Percentiles rank a stretch among this genome's conserved stretches.
phyloP scores from a whole-genome alignment of 2,797 vertebrate species.

The Anguilla marmorata region DNA sequence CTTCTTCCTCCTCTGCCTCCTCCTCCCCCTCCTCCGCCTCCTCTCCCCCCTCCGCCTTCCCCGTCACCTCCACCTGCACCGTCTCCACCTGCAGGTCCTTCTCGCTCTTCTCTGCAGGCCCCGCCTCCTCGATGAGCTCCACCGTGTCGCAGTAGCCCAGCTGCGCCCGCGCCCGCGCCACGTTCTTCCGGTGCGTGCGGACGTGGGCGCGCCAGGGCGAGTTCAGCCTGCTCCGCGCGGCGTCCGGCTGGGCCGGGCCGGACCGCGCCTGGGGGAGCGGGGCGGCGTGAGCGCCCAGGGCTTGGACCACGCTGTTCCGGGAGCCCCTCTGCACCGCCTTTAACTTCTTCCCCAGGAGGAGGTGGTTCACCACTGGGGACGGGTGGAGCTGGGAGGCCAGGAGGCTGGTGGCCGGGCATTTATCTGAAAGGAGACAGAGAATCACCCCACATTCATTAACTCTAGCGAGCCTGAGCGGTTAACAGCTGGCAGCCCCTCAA shows the following conservation, averaged over 20 bases:
- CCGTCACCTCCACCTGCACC: conserved; percentile 48
- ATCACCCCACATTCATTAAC: not conserved
- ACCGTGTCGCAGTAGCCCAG: conserved; percentile 79
- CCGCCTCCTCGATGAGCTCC: conserved; percentile 64
- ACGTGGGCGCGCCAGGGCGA: conserved; percentile 93
- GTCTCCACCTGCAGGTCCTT: conserved; percentile 34
- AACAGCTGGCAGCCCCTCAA: not conserved
- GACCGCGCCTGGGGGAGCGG: conserved; percentile 60
- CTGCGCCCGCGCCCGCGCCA: conserved; percentile 79
- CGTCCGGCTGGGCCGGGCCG: conserved; percentile 73
- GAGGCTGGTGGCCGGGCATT: conserved; percentile 88
- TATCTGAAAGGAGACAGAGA: conserved; percentile 75
- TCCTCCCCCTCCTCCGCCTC: conserved; percentile 47
- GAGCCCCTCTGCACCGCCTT: conserved; percentile 65
- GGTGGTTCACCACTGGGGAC: conserved; percentile 92
- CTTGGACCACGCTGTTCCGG: conserved; percentile 60
- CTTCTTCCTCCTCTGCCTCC: conserved; percentile 47
- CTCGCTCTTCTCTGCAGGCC: conserved; percentile 28
- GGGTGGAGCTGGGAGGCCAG: conserved; percentile 90
- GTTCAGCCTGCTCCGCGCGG: conserved; percentile 69
- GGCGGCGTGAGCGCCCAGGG: conserved; percentile 49
- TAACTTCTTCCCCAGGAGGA: conserved; percentile 87
- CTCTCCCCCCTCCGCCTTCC: conserved; percentile 30
- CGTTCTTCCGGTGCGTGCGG: conserved; percentile 83
- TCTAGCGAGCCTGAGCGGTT: not conserved